Percentiles rank a stretch among this genome's conserved stretches.
Evolutionary conservation across 1,140 invertebrate genomes (phyloP).

Genomic region (Bombus fervidus): DNA sequence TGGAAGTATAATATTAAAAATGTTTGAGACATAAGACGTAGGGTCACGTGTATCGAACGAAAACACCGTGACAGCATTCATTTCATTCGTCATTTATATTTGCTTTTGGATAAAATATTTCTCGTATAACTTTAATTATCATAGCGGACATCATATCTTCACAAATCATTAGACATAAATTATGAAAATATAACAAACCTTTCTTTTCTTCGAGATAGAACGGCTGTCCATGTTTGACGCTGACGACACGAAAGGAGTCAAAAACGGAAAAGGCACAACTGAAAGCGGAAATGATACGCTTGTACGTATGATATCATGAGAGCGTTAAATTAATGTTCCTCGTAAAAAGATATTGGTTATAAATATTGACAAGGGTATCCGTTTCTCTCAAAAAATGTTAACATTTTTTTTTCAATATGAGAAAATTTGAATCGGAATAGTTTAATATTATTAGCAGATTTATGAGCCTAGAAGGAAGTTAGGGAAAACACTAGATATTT

Average conservation of each 20-base stretch:
- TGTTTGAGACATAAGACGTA: neutral
- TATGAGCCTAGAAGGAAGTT: neutral
- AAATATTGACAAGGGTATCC: neutral
- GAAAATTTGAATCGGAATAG: neutral
- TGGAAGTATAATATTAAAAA: neutral
- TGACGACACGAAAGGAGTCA: neutral
- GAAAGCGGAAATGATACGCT: slow-evolving; percentile 9
- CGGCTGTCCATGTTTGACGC: slow-evolving; percentile 74
- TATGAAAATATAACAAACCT: slow-evolving; percentile 72
- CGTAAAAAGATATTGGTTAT: neutral
- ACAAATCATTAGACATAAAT: slow-evolving; percentile 16
- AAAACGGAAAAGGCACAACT: slow-evolving; percentile 15
- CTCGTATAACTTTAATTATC: slow-evolving; percentile 18
- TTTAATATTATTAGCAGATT: neutral
- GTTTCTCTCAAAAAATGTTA: neutral
- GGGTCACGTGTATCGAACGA: neutral
- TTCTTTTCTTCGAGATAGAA: slow-evolving; percentile 80
- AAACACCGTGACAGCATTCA: slow-evolving; percentile 62
- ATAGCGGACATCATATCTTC: slow-evolving; percentile 66
- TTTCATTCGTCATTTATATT: slow-evolving; percentile 7
- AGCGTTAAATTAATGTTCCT: slow-evolving; percentile 16
- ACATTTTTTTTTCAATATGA: neutral
- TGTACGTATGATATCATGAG: neutral
- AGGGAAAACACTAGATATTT: neutral
- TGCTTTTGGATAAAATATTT: slow-evolving; percentile 60